These are phyloP conservation scores for Pangasius krempfi DNA, from an alignment of 2,797 vertebrate genomes.

Conservation along the genomic window DNA sequence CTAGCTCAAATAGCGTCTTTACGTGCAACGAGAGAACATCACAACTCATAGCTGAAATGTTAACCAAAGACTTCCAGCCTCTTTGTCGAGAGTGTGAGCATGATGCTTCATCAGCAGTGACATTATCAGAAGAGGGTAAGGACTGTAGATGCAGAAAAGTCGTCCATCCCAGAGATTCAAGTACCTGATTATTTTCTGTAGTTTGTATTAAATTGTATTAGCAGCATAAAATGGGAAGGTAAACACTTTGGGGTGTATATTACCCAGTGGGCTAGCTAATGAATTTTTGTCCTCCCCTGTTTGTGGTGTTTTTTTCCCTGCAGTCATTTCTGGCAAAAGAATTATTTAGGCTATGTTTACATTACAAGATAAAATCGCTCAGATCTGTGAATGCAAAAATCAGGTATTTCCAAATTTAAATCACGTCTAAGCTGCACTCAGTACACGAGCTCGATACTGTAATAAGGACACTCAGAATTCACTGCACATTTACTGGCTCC, in stretches of 20 bases:
- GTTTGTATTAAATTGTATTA: too few relatives aligned
- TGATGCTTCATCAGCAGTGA: too few relatives aligned
- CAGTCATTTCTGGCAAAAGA: not conserved
- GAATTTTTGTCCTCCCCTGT: not conserved
- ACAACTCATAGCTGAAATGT: not conserved
- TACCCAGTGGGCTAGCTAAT: not conserved
- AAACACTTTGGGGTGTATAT: not conserved
- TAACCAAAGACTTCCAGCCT: not conserved
- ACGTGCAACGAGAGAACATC: not conserved
- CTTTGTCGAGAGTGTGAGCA: not conserved
- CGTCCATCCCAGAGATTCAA: not conserved
- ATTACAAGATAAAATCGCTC: not conserved
- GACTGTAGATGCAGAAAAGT: not conserved
- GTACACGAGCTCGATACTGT: not conserved
- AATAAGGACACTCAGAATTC: not conserved
- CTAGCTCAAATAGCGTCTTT: not conserved
- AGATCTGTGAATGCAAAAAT: not conserved
- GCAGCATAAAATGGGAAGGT: too few relatives aligned
- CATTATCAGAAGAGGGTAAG: not conserved
- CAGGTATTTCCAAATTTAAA: not conserved
- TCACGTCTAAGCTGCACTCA: not conserved
- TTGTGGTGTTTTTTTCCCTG: too few relatives aligned
- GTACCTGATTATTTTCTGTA: not conserved
- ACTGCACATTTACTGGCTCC: not conserved
- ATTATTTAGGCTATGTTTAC: not conserved